Base-by-base conservation (phyloP, 2,888 invertebrate species). In the Metopia argyrocephala region DNA sequence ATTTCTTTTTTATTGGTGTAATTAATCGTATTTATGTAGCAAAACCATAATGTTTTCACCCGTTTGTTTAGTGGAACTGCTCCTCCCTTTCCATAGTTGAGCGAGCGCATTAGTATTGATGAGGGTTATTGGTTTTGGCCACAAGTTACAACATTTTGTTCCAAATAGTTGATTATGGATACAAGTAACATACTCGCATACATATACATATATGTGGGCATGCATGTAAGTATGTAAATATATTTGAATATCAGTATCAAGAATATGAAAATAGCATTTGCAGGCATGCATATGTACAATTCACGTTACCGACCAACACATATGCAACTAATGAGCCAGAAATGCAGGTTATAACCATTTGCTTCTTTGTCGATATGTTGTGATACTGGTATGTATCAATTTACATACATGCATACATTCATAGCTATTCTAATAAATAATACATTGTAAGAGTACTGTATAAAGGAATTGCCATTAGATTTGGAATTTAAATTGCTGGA, bases 301-400 rank as follows among this genome's bases (percentile, higher is more conserved):
- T 38, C 38, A 15, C 52, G 45, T 25, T 12, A 25, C 21, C 21
- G 2, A 48, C 18, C 48, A 5, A 38, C 59, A 57, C 21, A 74
- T 46, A 76, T 59, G 46, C 48, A 78, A 78, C 78, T 74, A 81
- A 78, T 74, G 81, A 81, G 54, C 46, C 65, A 45, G 46, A 78
- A 78, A 70, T 81, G 69, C 69, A 78, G 74, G 81, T 73, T 81
- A 78, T 65, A 45, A 71, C 69, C 61, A 75, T 75, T 69, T 76
- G 57, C 56, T 45, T 76, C 69, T 21, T 23, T 46, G 21, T 27
- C 15, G 28, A 64, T 38, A 25, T 46, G n/a, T 27, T 18, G 21
- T 28, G 5, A 28, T n/a, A 18, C 48, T 46, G 12, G 38, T 38
- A 38, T 12, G 45, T 52, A 23, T 15, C 56, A 38, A 59, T 65